These are phyloP conservation scores for Plectrocnemia conspersa DNA, from an alignment of 1,140 invertebrate species.

Conservation along the genomic window DNA sequence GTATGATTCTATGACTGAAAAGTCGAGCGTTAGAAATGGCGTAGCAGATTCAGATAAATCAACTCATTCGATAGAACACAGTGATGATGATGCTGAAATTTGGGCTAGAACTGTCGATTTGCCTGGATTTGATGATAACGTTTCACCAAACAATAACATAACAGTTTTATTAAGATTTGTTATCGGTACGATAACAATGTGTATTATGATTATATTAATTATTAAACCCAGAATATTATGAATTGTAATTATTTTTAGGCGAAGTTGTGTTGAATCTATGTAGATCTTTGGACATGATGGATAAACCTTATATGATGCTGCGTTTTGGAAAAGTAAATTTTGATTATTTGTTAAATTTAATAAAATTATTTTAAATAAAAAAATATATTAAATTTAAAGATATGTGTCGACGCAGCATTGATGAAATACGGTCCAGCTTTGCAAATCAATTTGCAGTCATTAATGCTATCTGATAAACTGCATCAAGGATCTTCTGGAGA, in stretches of 20 bases:
- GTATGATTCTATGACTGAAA: conserved; percentile 20
- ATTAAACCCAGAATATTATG: conserved; percentile 34
- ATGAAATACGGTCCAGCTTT: conserved; percentile 76
- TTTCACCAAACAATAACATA: conserved; percentile 72
- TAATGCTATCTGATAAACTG: conserved; percentile 76
- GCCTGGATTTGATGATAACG: conserved; percentile 79
- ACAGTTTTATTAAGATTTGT: conserved; percentile 66
- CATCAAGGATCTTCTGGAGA: conserved; percentile 70
- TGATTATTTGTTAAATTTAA: conserved; percentile 5
- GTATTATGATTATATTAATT: conserved; percentile 6
- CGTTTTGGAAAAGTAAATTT: conserved; percentile 58
- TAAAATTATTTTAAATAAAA: conserved; percentile 5
- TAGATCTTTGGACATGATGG: conserved; percentile 59
- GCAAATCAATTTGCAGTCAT: conserved; percentile 65
- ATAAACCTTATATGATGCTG: conserved; percentile 73
- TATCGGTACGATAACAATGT: conserved; percentile 58
- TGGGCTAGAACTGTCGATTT: conserved; percentile 71
- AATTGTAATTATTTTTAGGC: conserved; percentile 43
- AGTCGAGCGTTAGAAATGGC: conserved; percentile 22
- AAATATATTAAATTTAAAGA: conserved; percentile 22
- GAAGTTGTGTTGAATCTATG: conserved; percentile 52
- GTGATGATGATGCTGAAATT: conserved; percentile 70
- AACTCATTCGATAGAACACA: conserved; percentile 62
- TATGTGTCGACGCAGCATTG: conserved; percentile 68
- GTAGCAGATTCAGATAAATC: conserved; percentile 33